These are phyloP conservation scores for Hirtodrosophila cameraria DNA, from an alignment of 2,888 invertebrate species.

Conservation along the genomic window DNA sequence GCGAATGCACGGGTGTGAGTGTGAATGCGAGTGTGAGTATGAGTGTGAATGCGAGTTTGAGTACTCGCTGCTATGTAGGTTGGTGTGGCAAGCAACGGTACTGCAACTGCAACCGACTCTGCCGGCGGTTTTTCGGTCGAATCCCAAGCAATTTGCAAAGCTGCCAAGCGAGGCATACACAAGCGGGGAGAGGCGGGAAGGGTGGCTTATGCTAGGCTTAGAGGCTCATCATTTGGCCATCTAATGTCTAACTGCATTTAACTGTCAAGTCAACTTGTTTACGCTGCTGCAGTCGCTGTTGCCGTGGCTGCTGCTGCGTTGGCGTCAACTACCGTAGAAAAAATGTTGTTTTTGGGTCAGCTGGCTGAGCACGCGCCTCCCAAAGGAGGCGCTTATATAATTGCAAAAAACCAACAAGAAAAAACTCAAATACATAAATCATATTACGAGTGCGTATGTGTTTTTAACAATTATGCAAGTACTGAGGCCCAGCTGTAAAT, in stretches of 20 bases:
- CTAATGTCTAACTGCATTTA: constrained; percentile 74
- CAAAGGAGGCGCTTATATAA: constrained; percentile 68
- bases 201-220: constrained; percentile 2
- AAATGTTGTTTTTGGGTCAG: constrained; percentile 64
- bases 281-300: constrained; percentile 47
- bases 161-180: constrained; percentile 38
- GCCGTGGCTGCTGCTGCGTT: constrained; percentile 50
- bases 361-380: constrained; percentile 62
- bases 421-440: constrained; percentile 34
- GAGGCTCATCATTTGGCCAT: constrained; percentile 73
- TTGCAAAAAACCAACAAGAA: constrained; percentile 16
- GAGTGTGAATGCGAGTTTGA: constrained; percentile 36
- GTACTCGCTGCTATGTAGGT: constrained; percentile 65
- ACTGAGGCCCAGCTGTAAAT: constrained; percentile 30
- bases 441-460: constrained; percentile 33
- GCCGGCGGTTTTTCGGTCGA: constrained; percentile 56
- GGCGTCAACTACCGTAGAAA: constrained; percentile 70
- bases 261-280: constrained; percentile 74
- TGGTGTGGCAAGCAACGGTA: constrained; percentile 78
- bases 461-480: constrained; percentile 64
- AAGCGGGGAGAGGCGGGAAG: neutral
- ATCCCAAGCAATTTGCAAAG: constrained; percentile 62
- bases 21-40: constrained; percentile 11
- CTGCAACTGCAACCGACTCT: constrained; percentile 40
- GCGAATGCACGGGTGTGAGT: constrained; percentile 10